phyloP scores from a whole-genome alignment of 1,140 invertebrate genomes.

The Cydia fagiglandana region DNA sequence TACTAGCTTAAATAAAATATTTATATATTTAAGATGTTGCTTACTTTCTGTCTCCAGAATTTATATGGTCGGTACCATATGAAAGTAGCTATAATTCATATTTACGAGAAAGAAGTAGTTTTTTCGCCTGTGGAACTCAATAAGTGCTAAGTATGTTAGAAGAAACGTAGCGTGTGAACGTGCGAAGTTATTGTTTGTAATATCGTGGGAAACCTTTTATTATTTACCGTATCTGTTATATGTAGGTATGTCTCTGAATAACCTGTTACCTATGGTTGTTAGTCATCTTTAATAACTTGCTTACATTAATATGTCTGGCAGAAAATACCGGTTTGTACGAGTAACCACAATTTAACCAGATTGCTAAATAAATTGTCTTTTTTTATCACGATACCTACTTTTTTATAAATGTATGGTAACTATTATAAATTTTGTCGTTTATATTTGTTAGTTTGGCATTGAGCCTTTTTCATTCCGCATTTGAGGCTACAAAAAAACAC shows the following conservation, averaged over 20 bases:
- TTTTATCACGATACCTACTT: not conserved
- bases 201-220: conserved; percentile 3
- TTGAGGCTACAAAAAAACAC: not conserved
- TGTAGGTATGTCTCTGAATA: not conserved
- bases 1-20: too few relatives aligned
- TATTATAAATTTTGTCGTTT: not conserved
- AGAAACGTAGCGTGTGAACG: conserved; percentile 26
- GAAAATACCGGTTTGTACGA: not conserved
- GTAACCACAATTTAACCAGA: too few relatives aligned
- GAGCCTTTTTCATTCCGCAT: not conserved
- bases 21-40: not conserved
- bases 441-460: not conserved
- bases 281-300: not conserved
- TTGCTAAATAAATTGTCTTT: not conserved
- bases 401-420: too few relatives aligned
- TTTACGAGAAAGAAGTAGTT: not conserved
- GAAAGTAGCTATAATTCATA: too few relatives aligned
- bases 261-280: not conserved
- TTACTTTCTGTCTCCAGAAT: not conserved
- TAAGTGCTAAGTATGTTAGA: not conserved
- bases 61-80: not conserved
- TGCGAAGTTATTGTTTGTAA: conserved; percentile 1
- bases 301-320: not conserved
- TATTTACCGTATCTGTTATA: not conserved
- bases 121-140: not conserved